Percentiles rank a stretch among this genome's conserved stretches.
Conservation (phyloP, 2,113 vertebrate species). For the Onychostoma macrolepis region DNA sequence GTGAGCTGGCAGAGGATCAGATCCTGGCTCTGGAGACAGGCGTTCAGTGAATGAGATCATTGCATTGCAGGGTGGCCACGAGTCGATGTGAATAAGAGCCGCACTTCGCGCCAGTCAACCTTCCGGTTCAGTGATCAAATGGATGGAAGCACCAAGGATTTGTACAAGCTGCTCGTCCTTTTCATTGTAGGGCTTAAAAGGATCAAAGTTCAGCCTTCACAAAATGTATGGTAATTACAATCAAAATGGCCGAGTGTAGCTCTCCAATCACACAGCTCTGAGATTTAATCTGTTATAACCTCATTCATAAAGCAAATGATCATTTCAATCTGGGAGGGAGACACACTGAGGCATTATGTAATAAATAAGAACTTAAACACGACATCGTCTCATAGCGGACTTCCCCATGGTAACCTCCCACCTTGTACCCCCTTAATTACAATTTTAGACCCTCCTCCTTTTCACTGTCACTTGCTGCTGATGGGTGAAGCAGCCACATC, state of each 20-base stretch:
- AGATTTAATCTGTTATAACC: constrained; percentile 11
- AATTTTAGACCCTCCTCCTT: neutral
- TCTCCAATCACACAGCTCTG: neutral
- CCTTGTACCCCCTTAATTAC: neutral
- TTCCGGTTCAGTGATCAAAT: constrained; percentile 41
- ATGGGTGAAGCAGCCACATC: constrained; percentile 50
- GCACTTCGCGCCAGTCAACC: constrained; percentile 4
- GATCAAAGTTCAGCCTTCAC: constrained; percentile 44
- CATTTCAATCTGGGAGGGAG: neutral
- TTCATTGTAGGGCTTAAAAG: constrained; percentile 33
- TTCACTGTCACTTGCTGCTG: constrained; percentile 16
- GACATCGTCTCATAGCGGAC: neutral
- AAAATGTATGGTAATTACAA: constrained; percentile 27
- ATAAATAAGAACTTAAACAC: neutral
- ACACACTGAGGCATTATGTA: neutral
- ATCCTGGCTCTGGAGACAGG: neutral
- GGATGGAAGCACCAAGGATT: constrained; percentile 31
- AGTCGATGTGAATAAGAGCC: constrained; percentile 10
- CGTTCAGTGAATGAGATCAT: constrained; percentile 60
- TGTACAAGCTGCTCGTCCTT: constrained; percentile 29
- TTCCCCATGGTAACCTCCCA: neutral
- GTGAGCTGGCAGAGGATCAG: constrained; percentile 57
- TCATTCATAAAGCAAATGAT: constrained; percentile 11
- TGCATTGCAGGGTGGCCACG: constrained; percentile 1
- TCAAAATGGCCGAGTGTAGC: neutral